Percentiles rank a stretch among this genome's conserved stretches.
Conservation (phyloP, 2,113 vertebrate species). For the Ophthalmolycus amberensis region DNA sequence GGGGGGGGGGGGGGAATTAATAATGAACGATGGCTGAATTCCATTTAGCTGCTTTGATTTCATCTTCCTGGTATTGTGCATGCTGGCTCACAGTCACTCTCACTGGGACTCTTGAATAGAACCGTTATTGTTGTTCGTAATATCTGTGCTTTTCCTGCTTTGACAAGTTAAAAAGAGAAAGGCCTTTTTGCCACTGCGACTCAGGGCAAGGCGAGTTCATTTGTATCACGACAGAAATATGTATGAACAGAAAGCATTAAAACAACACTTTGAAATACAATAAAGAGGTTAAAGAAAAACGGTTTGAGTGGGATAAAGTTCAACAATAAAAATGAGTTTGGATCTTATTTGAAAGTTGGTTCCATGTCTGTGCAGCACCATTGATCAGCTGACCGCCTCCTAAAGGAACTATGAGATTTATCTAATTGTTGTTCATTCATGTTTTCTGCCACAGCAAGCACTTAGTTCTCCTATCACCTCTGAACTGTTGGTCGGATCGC, state of each 20-base stretch:
- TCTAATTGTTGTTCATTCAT: background rate
- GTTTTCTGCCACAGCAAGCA: constrained; percentile 68
- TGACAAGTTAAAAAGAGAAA: no score
- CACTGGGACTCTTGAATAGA: background rate
- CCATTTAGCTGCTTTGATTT: no score
- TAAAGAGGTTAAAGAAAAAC: background rate
- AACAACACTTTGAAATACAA: background rate
- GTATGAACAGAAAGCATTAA: no score
- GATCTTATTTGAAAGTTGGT: background rate
- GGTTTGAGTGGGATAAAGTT: background rate
- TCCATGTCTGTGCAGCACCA: no score
- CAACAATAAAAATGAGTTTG: background rate
- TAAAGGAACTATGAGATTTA: background rate
- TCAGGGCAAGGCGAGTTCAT: background rate
- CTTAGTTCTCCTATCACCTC: constrained; percentile 68
- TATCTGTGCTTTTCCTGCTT: background rate
- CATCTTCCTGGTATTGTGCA: no score
- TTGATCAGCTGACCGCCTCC: background rate
- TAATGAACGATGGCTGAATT: no score
- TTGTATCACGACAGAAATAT: no score
- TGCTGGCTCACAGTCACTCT: no score
- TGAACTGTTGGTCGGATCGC: constrained; percentile 60
- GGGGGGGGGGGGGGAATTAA: no score
- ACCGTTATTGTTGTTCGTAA: background rate
- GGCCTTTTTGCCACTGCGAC: background rate